Conservation (phyloP, 2,888 invertebrate genomes). For the Cephus runcator region DNA sequence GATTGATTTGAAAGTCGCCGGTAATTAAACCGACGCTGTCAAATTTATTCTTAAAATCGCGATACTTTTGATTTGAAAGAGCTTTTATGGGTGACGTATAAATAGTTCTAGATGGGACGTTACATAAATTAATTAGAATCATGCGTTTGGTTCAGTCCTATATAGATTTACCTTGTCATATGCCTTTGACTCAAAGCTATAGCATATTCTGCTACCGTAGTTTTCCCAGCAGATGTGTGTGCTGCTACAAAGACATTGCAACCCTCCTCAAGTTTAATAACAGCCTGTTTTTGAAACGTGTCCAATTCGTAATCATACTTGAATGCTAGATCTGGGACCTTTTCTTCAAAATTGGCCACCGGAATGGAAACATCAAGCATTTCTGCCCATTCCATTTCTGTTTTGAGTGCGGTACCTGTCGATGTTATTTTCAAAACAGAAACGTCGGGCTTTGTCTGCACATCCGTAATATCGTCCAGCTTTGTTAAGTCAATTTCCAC, state of each 20-base stretch:
- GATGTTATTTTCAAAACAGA: slow-evolving; percentile 78
- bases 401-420: slow-evolving; percentile 48
- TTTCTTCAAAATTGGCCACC: slow-evolving; percentile 82
- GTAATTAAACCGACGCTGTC: slow-evolving; percentile 94
- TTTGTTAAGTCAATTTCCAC: slow-evolving; percentile 17
- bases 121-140: not conserved
- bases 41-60: slow-evolving; percentile 94
- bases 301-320: slow-evolving; percentile 93
- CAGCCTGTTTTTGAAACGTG: slow-evolving; percentile 97
- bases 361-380: slow-evolving; percentile 85
- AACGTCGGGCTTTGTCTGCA: slow-evolving; percentile 56
- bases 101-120: slow-evolving; percentile 73
- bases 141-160: not conserved
- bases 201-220: slow-evolving; percentile 99
- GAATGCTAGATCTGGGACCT: slow-evolving; percentile 86
- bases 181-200: slow-evolving; percentile 94
- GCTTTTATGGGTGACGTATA: slow-evolving; percentile 99
- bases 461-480: slow-evolving; percentile 56
- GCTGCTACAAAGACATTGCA: slow-evolving; percentile 98
- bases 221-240: slow-evolving; percentile 99
- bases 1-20: slow-evolving; percentile 95
- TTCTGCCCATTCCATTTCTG: slow-evolving; percentile 86
- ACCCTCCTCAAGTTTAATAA: slow-evolving; percentile 91
- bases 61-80: slow-evolving; percentile 97
- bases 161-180: slow-evolving; percentile 77